A percentile compares a stretch with the other conserved stretches of the same genome.
phyloP scores from a whole-genome alignment of 2,888 invertebrate species.

The Eudiplozoon nipponicum region DNA sequence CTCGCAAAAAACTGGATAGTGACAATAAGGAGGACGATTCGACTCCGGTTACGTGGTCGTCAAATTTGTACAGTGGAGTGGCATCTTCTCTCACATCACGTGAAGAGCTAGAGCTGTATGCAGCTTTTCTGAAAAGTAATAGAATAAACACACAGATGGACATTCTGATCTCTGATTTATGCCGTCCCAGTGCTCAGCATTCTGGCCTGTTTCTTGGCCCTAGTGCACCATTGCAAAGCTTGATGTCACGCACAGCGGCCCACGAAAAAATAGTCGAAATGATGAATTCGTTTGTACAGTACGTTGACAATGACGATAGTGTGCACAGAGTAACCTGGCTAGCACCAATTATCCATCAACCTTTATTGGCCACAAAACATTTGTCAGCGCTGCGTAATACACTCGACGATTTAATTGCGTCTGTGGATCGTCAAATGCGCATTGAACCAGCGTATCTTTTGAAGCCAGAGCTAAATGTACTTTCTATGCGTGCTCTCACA shows the following conservation, averaged over 20 bases:
- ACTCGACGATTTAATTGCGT: neutral
- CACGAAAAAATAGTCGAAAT: constrained; percentile 11
- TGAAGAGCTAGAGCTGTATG: constrained; percentile 12
- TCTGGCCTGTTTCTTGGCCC: constrained; percentile 12
- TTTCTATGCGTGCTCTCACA: too few relatives aligned
- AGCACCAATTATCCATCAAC: constrained; percentile 12
- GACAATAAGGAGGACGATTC: too few relatives aligned
- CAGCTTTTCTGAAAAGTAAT: constrained; percentile 8
- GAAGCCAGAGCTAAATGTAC: too few relatives aligned
- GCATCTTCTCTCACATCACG: constrained; percentile 13
- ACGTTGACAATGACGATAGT: constrained; percentile 6
- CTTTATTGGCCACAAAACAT: constrained; percentile 8
- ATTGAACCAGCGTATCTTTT: constrained; percentile 4
- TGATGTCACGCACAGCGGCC: constrained; percentile 12
- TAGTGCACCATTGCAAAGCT: constrained; percentile 14
- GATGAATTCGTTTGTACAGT: constrained; percentile 12
- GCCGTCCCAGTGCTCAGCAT: constrained; percentile 13
- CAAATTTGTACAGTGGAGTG: constrained; percentile 13
- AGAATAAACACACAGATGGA: constrained; percentile 7
- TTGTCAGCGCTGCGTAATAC: constrained; percentile 1
- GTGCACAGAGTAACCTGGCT: constrained; percentile 6
- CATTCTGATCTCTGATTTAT: constrained; percentile 7
- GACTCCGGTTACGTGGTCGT: too few relatives aligned
- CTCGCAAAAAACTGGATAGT: too few relatives aligned
- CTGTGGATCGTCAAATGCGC: neutral